A percentile compares a stretch with the other conserved stretches of the same genome.
Conservation (phyloP, 2,113 vertebrate genomes). For the Pseudorhombus dupliciocellatus region DNA sequence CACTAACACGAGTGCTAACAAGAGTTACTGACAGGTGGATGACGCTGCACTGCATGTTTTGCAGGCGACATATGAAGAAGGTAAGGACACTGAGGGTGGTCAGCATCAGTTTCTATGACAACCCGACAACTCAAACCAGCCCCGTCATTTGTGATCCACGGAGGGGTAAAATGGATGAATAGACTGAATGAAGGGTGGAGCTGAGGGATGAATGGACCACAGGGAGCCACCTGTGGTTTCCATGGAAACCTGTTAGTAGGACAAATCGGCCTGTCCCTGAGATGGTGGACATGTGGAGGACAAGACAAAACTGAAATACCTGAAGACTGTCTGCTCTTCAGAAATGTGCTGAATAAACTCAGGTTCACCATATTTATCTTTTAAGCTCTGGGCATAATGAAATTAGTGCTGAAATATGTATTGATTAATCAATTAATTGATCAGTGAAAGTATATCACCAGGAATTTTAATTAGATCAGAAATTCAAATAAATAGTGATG, state of each 20-base stretch:
- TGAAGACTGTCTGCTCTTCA: neutral
- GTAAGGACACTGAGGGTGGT: neutral
- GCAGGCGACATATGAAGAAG: slow-evolving; percentile 3
- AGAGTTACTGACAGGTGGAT: slow-evolving; percentile 36
- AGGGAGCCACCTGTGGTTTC: slow-evolving; percentile 37
- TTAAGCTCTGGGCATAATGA: too few relatives aligned
- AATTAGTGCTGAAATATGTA: neutral
- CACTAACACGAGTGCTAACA: too few relatives aligned
- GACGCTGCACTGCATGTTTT: slow-evolving; percentile 26
- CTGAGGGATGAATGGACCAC: slow-evolving; percentile 9
- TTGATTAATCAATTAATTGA: too few relatives aligned
- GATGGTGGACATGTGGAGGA: slow-evolving; percentile 1
- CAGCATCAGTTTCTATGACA: slow-evolving; percentile 52
- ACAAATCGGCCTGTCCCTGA: neutral
- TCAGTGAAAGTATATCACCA: too few relatives aligned
- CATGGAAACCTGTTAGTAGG: slow-evolving; percentile 40
- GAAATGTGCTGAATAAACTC: neutral
- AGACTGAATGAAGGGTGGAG: slow-evolving; percentile 23
- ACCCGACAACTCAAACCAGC: slow-evolving; percentile 27
- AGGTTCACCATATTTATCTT: too few relatives aligned
- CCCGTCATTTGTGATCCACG: slow-evolving; percentile 36
- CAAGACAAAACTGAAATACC: neutral
- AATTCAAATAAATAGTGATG: neutral
- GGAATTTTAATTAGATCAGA: neutral
- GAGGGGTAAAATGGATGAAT: slow-evolving; percentile 9